A percentile compares a stretch with the other conserved stretches of the same genome.
These are phyloP conservation scores for Pseudochromis fuscus DNA, from an alignment of 2,797 vertebrate genomes.

Conservation along the genomic window DNA sequence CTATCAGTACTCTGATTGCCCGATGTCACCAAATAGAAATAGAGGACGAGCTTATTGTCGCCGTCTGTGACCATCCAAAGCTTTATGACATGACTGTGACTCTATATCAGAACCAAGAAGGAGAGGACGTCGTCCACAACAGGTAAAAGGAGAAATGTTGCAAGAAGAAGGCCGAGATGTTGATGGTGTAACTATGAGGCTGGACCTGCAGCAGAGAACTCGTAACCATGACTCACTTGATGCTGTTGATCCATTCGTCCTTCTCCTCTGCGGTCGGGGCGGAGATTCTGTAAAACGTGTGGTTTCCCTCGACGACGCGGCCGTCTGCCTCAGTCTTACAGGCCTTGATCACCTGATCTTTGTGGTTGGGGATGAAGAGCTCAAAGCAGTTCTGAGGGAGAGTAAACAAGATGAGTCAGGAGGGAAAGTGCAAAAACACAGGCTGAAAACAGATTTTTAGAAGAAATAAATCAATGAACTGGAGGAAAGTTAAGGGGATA, in stretches of 20 bases:
- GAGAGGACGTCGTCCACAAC: too few species aligned
- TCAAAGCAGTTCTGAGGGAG: conserved; percentile 95
- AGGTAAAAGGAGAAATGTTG: too few species aligned
- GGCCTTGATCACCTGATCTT: conserved; percentile 98
- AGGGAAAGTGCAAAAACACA: not conserved
- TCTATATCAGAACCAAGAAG: too few species aligned
- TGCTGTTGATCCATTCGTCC: conserved; percentile 97
- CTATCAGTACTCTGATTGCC: too few species aligned
- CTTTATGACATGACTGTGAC: too few species aligned
- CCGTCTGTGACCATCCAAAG: too few species aligned
- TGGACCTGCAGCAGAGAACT: not conserved
- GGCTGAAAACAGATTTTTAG: rapidly evolving
- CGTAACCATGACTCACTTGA: conserved; percentile 87
- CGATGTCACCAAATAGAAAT: too few species aligned
- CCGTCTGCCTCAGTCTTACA: conserved; percentile 98
- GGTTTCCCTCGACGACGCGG: conserved; percentile 97
- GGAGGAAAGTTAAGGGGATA: too few species aligned
- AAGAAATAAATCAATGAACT: not conserved
- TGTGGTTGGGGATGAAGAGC: conserved; percentile 97
- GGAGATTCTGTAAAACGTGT: conserved; percentile 96
- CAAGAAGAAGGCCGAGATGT: too few species aligned
- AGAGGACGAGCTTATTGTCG: too few species aligned
- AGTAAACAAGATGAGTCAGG: not conserved
- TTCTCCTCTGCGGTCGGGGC: conserved; percentile 95
- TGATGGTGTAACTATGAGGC: too few species aligned